Evolutionary conservation across 2,888 invertebrate genomes (phyloP), one percentile per base, ranked within the genome.

Genomic region (Ptycholaimellus sp.): DNA sequence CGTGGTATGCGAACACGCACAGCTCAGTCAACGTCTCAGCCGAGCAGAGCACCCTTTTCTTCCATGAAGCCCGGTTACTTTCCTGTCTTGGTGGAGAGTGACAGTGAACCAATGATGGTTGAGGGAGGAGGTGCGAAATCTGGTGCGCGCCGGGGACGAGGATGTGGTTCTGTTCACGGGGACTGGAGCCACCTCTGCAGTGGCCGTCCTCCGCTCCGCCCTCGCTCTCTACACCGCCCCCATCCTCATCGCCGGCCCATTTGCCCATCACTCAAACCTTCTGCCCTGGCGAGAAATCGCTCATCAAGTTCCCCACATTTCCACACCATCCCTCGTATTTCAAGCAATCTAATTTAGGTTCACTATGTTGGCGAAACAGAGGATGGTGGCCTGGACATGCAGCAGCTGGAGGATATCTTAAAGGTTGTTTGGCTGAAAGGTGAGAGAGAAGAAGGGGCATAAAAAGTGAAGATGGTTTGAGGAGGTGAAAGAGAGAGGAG

Each of bases 11-110:
- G 14, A 80, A 80, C 48, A 76, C 75, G 4, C 72, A 74, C 54
- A 71, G 78, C 2, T 78, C 78, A 4, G 72, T 76, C 23, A 73
- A 76, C 27, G 72, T 78, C 48, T 79, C 80, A 16, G 78, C 81
- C 17, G 68, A 79, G 36, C 82, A 83, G 62, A 77, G 79, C 36
- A 76, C 79, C 38, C 66, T 78, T 42, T 82, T 74, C 66, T 73
- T 80, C 74, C 79, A 66, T 61, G 63, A 63, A 44, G 60, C 63
- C 17, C 56, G 58, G 57, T 60, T 38, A 20, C 43, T n/a, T n/a
- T n/a, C n/a, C n/a, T n/a, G n/a, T n/a, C n/a, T n/a, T n/a, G n/a
- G n/a, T n/a, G n/a, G n/a, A n/a, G n/a, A n/a, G n/a, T n/a, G n/a
- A n/a, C n/a, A n/a, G n/a, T n/a, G n/a, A n/a, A n/a, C n/a, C n/a